Evolutionary conservation across 2,113 vertebrate species (phyloP).

Genomic region (Paratilapia polleni): DNA sequence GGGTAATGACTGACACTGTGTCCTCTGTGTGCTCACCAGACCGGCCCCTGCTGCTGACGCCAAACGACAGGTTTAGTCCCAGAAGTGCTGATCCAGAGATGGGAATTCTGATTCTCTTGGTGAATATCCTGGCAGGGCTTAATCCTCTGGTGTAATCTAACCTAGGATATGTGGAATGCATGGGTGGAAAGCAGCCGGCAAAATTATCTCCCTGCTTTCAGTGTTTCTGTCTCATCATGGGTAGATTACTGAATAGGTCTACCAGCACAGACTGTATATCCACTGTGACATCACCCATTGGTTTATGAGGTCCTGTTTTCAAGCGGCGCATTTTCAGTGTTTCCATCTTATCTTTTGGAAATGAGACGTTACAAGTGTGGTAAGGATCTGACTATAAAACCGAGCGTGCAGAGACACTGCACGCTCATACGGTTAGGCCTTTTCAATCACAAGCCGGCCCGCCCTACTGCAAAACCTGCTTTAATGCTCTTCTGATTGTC

Average conservation of each 20-base stretch:
- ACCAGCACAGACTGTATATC: background rate
- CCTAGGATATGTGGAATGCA: background rate
- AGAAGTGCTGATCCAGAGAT: conserved; percentile 17
- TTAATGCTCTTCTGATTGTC: background rate
- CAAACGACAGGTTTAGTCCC: conserved; percentile 33
- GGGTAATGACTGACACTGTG: conserved; percentile 68
- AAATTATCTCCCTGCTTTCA: conserved; percentile 8
- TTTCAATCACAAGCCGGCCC: background rate
- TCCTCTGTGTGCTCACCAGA: conserved; percentile 62
- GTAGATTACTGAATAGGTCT: conserved; percentile 1
- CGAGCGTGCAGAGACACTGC: background rate
- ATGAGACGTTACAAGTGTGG: background rate
- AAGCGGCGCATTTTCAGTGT: background rate
- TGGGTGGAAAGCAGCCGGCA: background rate
- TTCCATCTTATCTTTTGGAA: background rate
- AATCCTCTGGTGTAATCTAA: background rate
- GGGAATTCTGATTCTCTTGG: conserved; percentile 15
- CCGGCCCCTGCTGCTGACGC: conserved; percentile 33
- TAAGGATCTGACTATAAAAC: background rate
- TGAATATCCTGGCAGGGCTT: background rate
- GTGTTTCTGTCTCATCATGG: conserved; percentile 14
- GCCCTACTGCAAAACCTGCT: background rate
- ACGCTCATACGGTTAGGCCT: background rate
- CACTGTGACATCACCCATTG: background rate
- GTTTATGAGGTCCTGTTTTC: background rate